Percentiles rank a stretch among this genome's conserved stretches.
These are phyloP conservation scores for Bagarius yarrelli DNA, from an alignment of 2,113 vertebrate species.

Conservation along the genomic window DNA sequence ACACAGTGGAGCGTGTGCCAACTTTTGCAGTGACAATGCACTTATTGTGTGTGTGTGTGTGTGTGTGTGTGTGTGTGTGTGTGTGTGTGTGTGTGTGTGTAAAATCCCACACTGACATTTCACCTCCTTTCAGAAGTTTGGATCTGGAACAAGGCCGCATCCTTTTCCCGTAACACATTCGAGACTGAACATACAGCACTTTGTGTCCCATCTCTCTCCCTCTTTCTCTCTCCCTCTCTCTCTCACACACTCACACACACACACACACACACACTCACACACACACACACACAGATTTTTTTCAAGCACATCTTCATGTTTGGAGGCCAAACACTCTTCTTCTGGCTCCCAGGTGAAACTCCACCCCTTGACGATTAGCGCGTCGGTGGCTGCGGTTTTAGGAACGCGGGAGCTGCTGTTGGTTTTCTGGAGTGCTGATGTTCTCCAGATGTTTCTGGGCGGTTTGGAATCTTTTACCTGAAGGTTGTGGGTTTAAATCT, in stretches of 20 bases:
- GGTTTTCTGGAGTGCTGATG: conserved; percentile 50
- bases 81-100: conserved; percentile 14
- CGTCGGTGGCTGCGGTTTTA: conserved; percentile 36
- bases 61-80: conserved; percentile 6
- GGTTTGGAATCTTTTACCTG: not conserved
- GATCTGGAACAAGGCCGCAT: not conserved
- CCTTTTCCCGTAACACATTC: not conserved
- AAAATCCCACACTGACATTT: conserved; percentile 24
- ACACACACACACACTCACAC: not conserved
- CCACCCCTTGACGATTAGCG: not conserved
- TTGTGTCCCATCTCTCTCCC: not conserved
- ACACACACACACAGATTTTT: not conserved
- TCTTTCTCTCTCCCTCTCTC: too few species aligned
- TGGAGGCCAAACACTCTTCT: conserved; percentile 25
- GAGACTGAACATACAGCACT: not conserved
- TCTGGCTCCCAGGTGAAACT: not conserved
- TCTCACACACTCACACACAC: not conserved
- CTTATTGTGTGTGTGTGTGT: conserved; percentile 33
- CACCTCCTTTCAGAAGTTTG: conserved; percentile 18
- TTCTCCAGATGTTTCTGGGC: conserved; percentile 48
- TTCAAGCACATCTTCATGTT: conserved; percentile 7
- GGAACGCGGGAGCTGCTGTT: conserved; percentile 45
- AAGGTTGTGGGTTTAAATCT: not conserved
- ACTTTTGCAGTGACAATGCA: conserved; percentile 37
- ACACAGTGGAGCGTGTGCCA: conserved; percentile 33